These are phyloP conservation scores for Campaea margaritaria DNA, from an alignment of 2,888 invertebrate species.

Conservation along the genomic window DNA sequence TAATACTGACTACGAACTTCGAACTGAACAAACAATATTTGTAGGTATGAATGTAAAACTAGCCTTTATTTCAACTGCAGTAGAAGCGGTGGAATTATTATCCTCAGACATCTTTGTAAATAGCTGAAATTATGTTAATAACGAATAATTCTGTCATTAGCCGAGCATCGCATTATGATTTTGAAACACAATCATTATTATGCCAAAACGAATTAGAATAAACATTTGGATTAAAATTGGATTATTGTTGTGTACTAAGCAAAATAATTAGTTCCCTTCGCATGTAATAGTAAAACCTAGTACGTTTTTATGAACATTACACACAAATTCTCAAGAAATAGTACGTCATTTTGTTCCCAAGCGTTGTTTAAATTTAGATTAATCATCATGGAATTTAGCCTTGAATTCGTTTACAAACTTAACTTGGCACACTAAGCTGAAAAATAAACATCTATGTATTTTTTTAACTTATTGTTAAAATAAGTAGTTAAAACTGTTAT, in stretches of 20 bases:
- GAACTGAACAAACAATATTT: too few relatives aligned
- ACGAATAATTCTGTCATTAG: conserved; percentile 32
- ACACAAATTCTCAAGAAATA: conserved; percentile 2
- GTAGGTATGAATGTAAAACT: not conserved
- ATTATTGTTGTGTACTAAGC: conserved; percentile 34
- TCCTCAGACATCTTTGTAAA: conserved; percentile 21
- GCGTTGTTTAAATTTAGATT: conserved; percentile 15
- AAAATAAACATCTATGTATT: too few relatives aligned
- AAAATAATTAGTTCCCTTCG: conserved; percentile 24
- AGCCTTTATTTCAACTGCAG: not conserved
- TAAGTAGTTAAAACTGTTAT: too few relatives aligned
- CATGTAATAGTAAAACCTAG: not conserved
- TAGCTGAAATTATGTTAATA: conserved; percentile 29
- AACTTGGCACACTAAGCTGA: not conserved
- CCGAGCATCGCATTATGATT: conserved; percentile 47
- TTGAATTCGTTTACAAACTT: conserved; percentile 6
- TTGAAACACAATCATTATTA: conserved; percentile 45
- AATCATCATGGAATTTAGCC: conserved; percentile 9
- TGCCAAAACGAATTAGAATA: conserved; percentile 43
- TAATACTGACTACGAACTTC: too few relatives aligned
- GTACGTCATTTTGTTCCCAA: conserved; percentile 15
- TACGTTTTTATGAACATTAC: too few relatives aligned
- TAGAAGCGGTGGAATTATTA: conserved; percentile 3
- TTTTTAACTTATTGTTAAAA: too few relatives aligned
- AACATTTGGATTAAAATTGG: conserved; percentile 24